Conservation (phyloP, 2,113 vertebrate species). For the Neolamprologus caudopunctatus region DNA sequence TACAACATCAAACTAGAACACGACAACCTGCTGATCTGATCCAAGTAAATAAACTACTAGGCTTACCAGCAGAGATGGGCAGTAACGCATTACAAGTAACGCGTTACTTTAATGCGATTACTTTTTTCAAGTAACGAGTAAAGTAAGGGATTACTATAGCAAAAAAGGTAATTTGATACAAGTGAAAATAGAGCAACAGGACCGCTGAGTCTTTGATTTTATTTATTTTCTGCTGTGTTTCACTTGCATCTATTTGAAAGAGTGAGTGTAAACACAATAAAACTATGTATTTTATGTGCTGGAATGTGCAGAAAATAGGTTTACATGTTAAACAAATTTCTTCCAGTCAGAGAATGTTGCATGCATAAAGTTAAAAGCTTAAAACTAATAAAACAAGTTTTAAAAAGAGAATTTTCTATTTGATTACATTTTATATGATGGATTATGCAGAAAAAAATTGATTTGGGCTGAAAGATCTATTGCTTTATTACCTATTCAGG, state of each 20-base stretch:
- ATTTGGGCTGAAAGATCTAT: neutral
- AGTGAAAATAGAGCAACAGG: accelerated
- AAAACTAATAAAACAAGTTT: no score
- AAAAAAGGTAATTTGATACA: neutral
- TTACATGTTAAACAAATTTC: neutral
- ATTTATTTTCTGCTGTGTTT: neutral
- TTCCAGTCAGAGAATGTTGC: no score
- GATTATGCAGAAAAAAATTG: no score
- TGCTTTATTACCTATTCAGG: accelerated
- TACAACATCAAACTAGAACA: neutral
- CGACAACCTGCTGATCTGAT: neutral
- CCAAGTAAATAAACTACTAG: neutral
- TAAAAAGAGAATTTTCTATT: accelerated
- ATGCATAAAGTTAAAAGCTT: no score
- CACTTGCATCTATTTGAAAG: neutral
- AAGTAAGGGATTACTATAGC: neutral
- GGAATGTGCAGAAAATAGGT: neutral
- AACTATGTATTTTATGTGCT: accelerated
- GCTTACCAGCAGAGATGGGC: neutral
- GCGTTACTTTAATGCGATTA: accelerated
- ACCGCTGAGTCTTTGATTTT: neutral
- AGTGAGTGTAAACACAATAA: neutral
- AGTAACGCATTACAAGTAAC: neutral
- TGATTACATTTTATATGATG: no score
- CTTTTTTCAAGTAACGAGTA: neutral